These are phyloP conservation scores for Spicauda simplicius DNA, from an alignment of 2,888 invertebrate genomes.

Conservation along the genomic window DNA sequence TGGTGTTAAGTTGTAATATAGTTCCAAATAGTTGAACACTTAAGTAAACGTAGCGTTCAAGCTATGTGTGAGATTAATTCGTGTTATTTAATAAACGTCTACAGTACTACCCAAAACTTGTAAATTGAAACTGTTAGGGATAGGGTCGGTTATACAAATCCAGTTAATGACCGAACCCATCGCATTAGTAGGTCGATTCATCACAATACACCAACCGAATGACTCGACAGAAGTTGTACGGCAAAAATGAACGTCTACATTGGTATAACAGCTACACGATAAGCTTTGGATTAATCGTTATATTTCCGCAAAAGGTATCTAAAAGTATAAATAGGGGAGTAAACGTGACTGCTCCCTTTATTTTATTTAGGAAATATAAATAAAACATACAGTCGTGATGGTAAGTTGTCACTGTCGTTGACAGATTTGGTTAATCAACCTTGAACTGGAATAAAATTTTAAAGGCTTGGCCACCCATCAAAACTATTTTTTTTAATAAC, in stretches of 20 bases:
- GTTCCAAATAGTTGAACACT: slow-evolving; percentile 10
- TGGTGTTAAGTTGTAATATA: slow-evolving; percentile 9
- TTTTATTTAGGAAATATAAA: too few relatives aligned
- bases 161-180: slow-evolving; percentile 64
- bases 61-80: slow-evolving; percentile 50
- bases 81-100: slow-evolving; percentile 54
- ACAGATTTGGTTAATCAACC: too few relatives aligned
- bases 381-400: too few relatives aligned
- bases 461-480: too few relatives aligned
- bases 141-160: slow-evolving; percentile 59
- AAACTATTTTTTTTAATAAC: too few relatives aligned
- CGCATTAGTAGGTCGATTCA: slow-evolving; percentile 60
- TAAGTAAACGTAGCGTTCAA: slow-evolving; percentile 12
- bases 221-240: slow-evolving; percentile 28
- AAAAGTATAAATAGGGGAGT: neutral
- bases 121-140: slow-evolving; percentile 53
- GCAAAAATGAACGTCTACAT: slow-evolving; percentile 20
- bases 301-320: neutral
- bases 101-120: slow-evolving; percentile 64
- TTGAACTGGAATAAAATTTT: too few relatives aligned
- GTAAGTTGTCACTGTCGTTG: too few relatives aligned
- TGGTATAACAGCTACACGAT: slow-evolving; percentile 8
- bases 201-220: slow-evolving; percentile 56
- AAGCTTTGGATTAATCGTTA: slow-evolving; percentile 1
- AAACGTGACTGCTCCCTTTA: neutral